These are phyloP conservation scores for Caenorhabditis sp. DNA, from an alignment of 2,888 invertebrate species.

Conservation along the genomic window DNA sequence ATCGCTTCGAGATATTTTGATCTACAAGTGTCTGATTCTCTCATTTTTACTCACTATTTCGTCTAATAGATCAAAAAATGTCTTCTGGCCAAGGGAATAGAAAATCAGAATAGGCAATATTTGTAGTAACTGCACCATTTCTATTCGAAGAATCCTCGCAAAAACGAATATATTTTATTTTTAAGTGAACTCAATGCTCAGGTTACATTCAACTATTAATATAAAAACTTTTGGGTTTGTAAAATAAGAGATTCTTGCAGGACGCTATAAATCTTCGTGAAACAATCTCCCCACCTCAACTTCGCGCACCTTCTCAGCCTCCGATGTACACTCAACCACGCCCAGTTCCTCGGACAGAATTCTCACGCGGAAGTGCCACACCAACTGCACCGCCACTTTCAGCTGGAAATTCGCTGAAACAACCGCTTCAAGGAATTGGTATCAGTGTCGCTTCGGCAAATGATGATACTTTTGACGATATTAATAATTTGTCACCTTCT, in stretches of 20 bases:
- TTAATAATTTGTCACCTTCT: not conserved
- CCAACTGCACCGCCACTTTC: conserved; percentile 57
- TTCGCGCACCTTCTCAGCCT: conserved; percentile 46
- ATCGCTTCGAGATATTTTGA: too few species aligned
- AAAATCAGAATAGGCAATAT: too few species aligned
- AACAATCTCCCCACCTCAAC: conserved; percentile 28
- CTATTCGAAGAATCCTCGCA: too few species aligned
- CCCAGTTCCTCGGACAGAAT: conserved; percentile 29
- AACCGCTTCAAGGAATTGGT: conserved; percentile 19
- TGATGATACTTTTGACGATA: not conserved
- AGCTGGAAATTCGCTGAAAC: conserved; percentile 38
- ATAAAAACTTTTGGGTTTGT: too few species aligned
- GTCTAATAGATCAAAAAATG: too few species aligned
- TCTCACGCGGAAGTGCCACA: conserved; percentile 33
- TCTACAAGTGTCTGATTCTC: too few species aligned
- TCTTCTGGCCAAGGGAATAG: too few species aligned
- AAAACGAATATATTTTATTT: too few species aligned
- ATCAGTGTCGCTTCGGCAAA: conserved; percentile 4
- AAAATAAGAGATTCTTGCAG: not conserved
- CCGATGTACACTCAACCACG: conserved; percentile 30
- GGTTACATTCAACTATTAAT: too few species aligned
- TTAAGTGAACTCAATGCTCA: too few species aligned
- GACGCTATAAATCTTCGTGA: conserved; percentile 32
- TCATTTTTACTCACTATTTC: too few species aligned
- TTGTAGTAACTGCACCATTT: too few species aligned